A percentile compares a stretch with the other conserved stretches of the same genome.
Conservation (phyloP, 1,140 invertebrate genomes). For the Battus philenor region DNA sequence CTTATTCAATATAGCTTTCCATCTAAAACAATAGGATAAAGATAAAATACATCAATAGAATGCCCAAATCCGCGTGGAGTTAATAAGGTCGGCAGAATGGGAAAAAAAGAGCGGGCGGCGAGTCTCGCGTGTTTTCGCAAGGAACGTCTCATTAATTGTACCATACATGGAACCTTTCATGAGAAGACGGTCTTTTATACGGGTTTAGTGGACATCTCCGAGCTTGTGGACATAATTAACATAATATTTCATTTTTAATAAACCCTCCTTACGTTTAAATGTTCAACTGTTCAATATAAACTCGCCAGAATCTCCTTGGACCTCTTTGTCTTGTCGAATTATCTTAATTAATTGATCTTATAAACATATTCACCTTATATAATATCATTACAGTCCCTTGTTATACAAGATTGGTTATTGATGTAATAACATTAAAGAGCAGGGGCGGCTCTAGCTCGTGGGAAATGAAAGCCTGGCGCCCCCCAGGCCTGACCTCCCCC, state of each 20-base stretch:
- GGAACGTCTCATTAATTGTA: slow-evolving; percentile 3
- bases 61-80: slow-evolving; percentile 10
- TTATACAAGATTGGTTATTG: too few relatives aligned
- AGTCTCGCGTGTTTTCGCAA: slow-evolving; percentile 5
- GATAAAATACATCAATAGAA: slow-evolving; percentile 6
- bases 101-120: not conserved
- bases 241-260: slow-evolving; percentile 18
- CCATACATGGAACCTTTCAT: slow-evolving; percentile 5
- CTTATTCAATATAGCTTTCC: too few relatives aligned
- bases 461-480: too few relatives aligned
- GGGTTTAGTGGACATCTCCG: slow-evolving; percentile 7
- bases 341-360: too few relatives aligned
- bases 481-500: too few relatives aligned
- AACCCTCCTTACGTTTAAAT: not conserved
- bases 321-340: too few relatives aligned
- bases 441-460: too few relatives aligned
- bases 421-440: too few relatives aligned
- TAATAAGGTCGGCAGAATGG: slow-evolving; percentile 14
- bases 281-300: slow-evolving; percentile 6
- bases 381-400: too few relatives aligned
- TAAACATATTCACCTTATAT: too few relatives aligned
- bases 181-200: not conserved
- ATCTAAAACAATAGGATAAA: too few relatives aligned
- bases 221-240: slow-evolving; percentile 6
- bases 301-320: too few relatives aligned